Base-by-base conservation (phyloP, 2,888 invertebrate species). In the Drosophila anomalata region DNA sequence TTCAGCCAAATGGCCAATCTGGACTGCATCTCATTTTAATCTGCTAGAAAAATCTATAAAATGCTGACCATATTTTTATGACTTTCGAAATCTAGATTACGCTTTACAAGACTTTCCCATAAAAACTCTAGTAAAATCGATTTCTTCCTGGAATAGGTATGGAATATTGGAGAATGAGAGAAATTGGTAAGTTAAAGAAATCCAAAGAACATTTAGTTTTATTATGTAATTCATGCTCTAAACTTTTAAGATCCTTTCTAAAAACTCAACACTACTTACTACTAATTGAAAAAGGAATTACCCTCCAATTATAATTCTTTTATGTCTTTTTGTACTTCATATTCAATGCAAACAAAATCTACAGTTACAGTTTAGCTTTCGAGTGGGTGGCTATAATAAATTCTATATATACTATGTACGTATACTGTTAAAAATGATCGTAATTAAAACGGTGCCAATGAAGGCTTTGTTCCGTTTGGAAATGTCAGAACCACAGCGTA, bases 401-500 rank as follows among this genome's bases (percentile, higher is more conserved):
- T 52, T 46, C 24, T n/a, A 24, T 14, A 47, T 54, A 66, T 31
- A 66, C 17, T 26, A n/a, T 4, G 5, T 24, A 24, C 22, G 22
- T 7, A 52, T 22, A 29, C 5, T 14, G 20, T 20, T 31, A 44
- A 33, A 57, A 52, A 39, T 39, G 39, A 47, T 17, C 53, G 67
- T 20, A 71, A 78, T 78, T 67, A 78, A 60, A 71, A 56, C 72
- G 72, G 70, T 69, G 54, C 63, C 54, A 52, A 51, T 77, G 57
- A 53, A 60, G 55, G 56, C 61, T 55, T 68, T 65, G 65, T 65
- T 66, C 67, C 65, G 65, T 65, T 65, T 24, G 65, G 53, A 79
- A 82, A 82, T 83, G 80, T 83, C 87, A 82, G 72, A 62, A 44
- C 29, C 20, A 46, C 36, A 48, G 41, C 41, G 31, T 11, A 20